Evolutionary conservation across 2,888 invertebrate genomes (phyloP).

Genomic region (Drosophila neotestacea): DNA sequence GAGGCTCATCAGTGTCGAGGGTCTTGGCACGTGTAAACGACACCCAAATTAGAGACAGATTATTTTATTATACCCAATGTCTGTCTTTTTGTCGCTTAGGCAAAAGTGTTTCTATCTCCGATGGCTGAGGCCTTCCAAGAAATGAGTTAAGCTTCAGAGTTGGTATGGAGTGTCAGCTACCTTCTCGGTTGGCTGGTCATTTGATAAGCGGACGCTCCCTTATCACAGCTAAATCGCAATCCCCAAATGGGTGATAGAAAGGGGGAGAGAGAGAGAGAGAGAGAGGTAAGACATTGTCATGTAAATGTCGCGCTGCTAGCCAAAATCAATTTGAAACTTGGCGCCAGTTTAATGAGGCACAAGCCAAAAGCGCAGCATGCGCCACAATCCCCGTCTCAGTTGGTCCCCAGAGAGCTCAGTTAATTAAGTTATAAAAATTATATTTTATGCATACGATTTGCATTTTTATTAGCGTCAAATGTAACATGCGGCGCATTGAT

Average conservation of each 20-base stretch:
- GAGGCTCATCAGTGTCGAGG: constrained; percentile 53
- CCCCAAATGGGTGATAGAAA: not conserved
- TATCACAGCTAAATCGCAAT: constrained; percentile 62
- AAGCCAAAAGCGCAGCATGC: constrained; percentile 62
- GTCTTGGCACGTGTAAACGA: constrained; percentile 79
- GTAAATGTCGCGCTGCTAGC: constrained; percentile 58
- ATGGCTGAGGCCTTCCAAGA: constrained; percentile 60
- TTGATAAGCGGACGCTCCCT: constrained; percentile 64
- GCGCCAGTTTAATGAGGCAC: constrained; percentile 75
- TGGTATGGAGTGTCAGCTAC: constrained; percentile 22
- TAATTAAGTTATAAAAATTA: constrained; percentile 80
- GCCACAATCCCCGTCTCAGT: constrained; percentile 19
- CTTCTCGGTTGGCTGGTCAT: constrained; percentile 40
- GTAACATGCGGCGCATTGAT: constrained; percentile 70
- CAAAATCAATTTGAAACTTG: constrained; percentile 72
- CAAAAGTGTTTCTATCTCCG: constrained; percentile 42
- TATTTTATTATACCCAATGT: constrained; percentile 79
- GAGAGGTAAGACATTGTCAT: constrained; percentile 59
- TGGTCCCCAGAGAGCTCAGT: constrained; percentile 21
- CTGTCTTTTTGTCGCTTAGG: constrained; percentile 19
- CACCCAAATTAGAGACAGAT: constrained; percentile 83
- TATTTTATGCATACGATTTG: constrained; percentile 78
- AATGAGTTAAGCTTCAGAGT: constrained; percentile 32
- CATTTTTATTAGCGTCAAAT: constrained; percentile 75
- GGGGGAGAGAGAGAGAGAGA: not conserved